Evolutionary conservation across 1,140 invertebrate species (phyloP), one percentile per base, ranked within the genome.

Genomic region (Zaprionus capensis): DNA sequence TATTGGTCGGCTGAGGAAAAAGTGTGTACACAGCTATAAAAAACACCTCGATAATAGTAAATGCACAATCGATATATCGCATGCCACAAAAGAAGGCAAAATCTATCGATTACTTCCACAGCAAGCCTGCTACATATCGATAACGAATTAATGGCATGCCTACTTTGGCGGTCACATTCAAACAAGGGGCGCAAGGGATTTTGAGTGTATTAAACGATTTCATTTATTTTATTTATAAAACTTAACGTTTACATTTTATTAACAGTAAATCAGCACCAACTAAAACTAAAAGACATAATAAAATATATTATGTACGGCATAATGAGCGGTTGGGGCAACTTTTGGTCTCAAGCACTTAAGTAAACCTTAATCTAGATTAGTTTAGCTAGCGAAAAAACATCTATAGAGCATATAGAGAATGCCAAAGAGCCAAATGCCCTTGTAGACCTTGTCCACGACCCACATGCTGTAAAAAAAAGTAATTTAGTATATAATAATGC

Each of bases 381-480:
- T 64, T 46, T 78, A 92, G 51, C 75, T 76, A 9, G 88, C 75
- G 26, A 92, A 91, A 57, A 92, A 85, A 63, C 78, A 91, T 73
- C 71, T 81, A 53, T 92, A 92, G 14, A 92, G 57, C 63, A 87
- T 70, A 61, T 92, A 92, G 9, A 78, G 51, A 26, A 92, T 76
- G 20, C 85, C 85, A 28, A 87, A 84, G 14, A 92, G 28, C 91
- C 91, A 92, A 44, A 92, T 79, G 20, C 76, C 75, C 76, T 92
- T 92, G 63, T 78, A 76, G 15, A 91, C 38, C 59, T 92, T 92
- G 69, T 92, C 91, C 44, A 92, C 88, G 53, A 88, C 77, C 91
- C 91, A 92, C 91, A 92, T 92, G 7, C 91, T 92, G 58, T 4
- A 83, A 56, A 24, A 51, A 51, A 20, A 24, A 22, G 46, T 24